phyloP scores from a whole-genome alignment of 2,113 vertebrate genomes.

The Hyaena hyaena region DNA sequence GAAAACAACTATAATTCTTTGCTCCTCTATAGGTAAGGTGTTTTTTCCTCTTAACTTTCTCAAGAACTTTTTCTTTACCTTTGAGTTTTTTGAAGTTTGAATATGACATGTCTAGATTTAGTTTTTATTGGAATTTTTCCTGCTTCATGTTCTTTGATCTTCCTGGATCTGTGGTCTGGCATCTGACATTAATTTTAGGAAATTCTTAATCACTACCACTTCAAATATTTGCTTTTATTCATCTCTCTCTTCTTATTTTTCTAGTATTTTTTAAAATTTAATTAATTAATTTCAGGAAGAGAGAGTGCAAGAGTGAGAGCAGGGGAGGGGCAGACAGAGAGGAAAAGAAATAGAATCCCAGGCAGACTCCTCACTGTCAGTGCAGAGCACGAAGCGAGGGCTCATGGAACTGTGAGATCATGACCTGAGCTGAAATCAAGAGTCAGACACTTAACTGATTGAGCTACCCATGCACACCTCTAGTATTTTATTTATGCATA shows the following conservation, averaged over 20 bases:
- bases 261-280: not conserved
- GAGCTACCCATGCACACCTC: no score
- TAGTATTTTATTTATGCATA: not conserved
- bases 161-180: not conserved
- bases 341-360: no score
- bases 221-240: not conserved
- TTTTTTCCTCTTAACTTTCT: not conserved
- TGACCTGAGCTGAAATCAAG: no score
- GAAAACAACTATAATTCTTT: not conserved
- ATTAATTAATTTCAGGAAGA: no score
- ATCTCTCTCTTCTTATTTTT: not conserved
- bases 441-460: no score
- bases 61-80: not conserved
- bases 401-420: no score
- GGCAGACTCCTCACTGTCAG: no score
- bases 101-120: not conserved
- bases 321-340: no score
- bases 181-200: not conserved
- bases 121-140: not conserved
- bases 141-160: not conserved
- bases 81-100: not conserved
- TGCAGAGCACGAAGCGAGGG: no score
- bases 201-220: not conserved
- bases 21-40: not conserved
- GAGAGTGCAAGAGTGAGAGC: no score